phyloP scores from a whole-genome alignment of 2,888 invertebrate genomes.

The Drosophila kambysellisi region DNA sequence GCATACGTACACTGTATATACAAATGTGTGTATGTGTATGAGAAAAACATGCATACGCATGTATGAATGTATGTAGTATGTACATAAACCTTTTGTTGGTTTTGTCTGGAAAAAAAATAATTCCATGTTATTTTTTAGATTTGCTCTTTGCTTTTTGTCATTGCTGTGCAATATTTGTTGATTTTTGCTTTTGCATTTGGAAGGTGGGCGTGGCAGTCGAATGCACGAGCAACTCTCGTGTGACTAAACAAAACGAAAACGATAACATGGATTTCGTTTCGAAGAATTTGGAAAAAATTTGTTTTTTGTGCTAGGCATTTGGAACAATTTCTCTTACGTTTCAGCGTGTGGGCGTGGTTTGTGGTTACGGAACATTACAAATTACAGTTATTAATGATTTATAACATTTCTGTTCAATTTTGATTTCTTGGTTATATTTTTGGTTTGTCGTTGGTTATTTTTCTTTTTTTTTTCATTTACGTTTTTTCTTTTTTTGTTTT shows the following conservation, averaged over 20 bases:
- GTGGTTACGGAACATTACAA: slow-evolving; percentile 63
- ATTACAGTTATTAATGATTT: slow-evolving; percentile 66
- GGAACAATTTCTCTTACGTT: slow-evolving; percentile 69
- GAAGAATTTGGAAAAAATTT: slow-evolving; percentile 29
- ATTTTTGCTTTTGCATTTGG: slow-evolving; percentile 11
- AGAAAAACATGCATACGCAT: slow-evolving; percentile 3
- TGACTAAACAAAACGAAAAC: slow-evolving; percentile 27
- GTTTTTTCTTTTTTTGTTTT: slow-evolving; percentile 45
- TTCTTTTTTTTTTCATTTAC: slow-evolving; percentile 34
- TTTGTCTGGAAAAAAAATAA: slow-evolving; percentile 12
- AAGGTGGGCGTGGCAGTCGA: slow-evolving; percentile 35
- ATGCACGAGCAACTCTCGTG: slow-evolving; percentile 26
- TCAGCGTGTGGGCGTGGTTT: slow-evolving; percentile 67
- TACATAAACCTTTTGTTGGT: slow-evolving; percentile 26
- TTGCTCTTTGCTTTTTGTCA: not conserved
- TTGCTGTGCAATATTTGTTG: slow-evolving; percentile 1
- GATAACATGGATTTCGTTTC: slow-evolving; percentile 25
- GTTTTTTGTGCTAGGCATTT: slow-evolving; percentile 40
- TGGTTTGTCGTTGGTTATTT: slow-evolving; percentile 40
- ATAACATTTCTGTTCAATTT: slow-evolving; percentile 75
- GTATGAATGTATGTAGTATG: slow-evolving; percentile 7
- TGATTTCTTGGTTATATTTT: slow-evolving; percentile 56
- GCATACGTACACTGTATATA: slow-evolving; percentile 27
- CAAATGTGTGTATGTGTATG: not conserved
- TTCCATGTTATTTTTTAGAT: slow-evolving; percentile 17